Percentiles rank a stretch among this genome's conserved stretches.
Evolutionary conservation across 2,113 vertebrate species (phyloP).

Genomic region (Rhinogobius similis): DNA sequence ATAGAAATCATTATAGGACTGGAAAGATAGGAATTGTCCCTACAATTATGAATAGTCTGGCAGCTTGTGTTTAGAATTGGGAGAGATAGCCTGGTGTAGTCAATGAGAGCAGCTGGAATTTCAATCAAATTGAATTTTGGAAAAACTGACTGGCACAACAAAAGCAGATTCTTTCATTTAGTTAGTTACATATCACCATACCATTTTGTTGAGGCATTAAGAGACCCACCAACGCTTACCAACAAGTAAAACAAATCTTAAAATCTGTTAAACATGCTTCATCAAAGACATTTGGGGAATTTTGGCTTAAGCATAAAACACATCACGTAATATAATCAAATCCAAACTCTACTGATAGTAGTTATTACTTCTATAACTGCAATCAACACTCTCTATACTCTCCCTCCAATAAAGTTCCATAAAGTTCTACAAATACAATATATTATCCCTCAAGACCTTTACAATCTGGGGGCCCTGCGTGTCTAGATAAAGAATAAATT

Average conservation of each 20-base stretch:
- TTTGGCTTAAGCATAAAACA: no score
- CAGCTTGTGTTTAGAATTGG: background rate
- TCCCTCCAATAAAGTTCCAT: background rate
- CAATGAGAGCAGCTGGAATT: conserved; percentile 56
- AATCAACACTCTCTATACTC: no score
- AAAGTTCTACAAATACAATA: background rate
- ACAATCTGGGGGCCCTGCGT: background rate
- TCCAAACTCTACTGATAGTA: no score
- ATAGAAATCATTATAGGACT: background rate
- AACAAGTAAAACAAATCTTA: no score
- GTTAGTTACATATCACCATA: no score
- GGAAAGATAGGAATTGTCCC: background rate
- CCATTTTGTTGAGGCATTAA: background rate
- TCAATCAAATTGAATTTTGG: conserved; percentile 50
- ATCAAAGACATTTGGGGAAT: no score
- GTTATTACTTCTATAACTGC: no score
- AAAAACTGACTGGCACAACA: conserved; percentile 53
- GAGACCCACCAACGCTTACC: background rate
- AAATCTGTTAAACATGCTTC: no score
- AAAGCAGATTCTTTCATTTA: conserved; percentile 12
- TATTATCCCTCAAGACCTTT: background rate
- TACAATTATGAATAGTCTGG: conserved; percentile 5
- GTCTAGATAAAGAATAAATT: no score
- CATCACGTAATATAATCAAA: no score
- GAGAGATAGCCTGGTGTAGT: conserved; percentile 35